Conservation (phyloP, 2,888 invertebrate species). For the Trachelus iudaicus region DNA sequence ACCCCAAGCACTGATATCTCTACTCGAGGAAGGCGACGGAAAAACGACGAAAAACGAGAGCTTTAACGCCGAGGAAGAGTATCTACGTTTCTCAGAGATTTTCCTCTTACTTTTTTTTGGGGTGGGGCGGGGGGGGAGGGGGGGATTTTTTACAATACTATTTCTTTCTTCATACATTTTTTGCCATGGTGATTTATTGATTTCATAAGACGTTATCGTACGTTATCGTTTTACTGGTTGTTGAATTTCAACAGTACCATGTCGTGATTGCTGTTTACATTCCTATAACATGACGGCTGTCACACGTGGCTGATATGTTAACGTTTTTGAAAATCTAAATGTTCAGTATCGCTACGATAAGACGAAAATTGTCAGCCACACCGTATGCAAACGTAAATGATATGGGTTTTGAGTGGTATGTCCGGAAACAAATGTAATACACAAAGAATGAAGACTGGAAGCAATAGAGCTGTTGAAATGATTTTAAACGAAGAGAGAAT, state of each 20-base stretch:
- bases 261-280: too few relatives aligned
- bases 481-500: too few relatives aligned
- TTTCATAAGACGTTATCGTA: neutral
- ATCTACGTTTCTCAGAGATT: neutral
- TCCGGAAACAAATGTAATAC: neutral
- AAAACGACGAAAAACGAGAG: neutral
- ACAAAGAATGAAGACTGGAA: neutral
- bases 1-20: neutral
- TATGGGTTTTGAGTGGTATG: neutral
- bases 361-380: neutral
- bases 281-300: too few relatives aligned
- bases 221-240: neutral
- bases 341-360: neutral
- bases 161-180: neutral
- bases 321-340: neutral
- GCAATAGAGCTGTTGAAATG: too few relatives aligned
- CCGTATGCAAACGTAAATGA: neutral
- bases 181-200: neutral
- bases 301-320: too few relatives aligned
- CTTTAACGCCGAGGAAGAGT: neutral
- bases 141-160: neutral
- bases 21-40: neutral
- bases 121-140: fast-evolving
- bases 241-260: neutral
- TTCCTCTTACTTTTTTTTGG: neutral